Conservation (phyloP, 2,797 vertebrate species). For the Psittacula derbiana region DNA sequence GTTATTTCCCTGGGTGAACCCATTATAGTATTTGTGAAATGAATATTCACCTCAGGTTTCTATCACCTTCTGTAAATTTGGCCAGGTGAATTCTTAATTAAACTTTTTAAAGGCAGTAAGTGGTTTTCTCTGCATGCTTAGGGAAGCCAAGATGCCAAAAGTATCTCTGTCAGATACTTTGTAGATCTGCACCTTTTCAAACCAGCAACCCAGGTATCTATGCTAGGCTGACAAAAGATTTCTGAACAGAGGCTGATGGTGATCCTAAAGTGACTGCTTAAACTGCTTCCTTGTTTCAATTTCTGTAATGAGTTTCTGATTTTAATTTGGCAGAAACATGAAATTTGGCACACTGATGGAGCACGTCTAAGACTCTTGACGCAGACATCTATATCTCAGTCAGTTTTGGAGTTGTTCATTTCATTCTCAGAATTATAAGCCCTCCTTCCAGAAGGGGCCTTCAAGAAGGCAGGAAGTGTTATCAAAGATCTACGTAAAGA, state of each 20-base stretch:
- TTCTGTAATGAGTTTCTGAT: conserved; percentile 21
- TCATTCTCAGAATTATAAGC: conserved; percentile 17
- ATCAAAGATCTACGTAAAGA: conserved; percentile 18
- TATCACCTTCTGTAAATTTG: neutral
- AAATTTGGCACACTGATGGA: neutral
- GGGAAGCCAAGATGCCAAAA: neutral
- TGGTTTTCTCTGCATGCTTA: neutral
- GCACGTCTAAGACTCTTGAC: neutral
- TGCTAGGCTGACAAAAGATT: neutral
- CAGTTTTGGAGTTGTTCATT: conserved; percentile 2
- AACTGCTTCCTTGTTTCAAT: neutral
- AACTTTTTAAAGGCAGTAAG: neutral
- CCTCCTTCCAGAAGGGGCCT: neutral
- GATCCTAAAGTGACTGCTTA: neutral
- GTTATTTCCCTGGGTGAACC: neutral
- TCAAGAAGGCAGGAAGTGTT: conserved; percentile 12
- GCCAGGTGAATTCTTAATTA: neutral
- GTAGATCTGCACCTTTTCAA: neutral
- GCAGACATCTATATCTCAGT: conserved; percentile 14
- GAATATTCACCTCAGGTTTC: neutral
- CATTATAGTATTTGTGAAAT: neutral
- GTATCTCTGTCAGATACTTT: neutral
- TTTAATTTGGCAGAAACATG: conserved; percentile 23
- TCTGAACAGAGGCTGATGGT: neutral
- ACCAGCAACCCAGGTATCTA: neutral